These are phyloP conservation scores for Acanthococcus lagerstroemiae DNA, from an alignment of 2,888 invertebrate species.

Conservation along the genomic window DNA sequence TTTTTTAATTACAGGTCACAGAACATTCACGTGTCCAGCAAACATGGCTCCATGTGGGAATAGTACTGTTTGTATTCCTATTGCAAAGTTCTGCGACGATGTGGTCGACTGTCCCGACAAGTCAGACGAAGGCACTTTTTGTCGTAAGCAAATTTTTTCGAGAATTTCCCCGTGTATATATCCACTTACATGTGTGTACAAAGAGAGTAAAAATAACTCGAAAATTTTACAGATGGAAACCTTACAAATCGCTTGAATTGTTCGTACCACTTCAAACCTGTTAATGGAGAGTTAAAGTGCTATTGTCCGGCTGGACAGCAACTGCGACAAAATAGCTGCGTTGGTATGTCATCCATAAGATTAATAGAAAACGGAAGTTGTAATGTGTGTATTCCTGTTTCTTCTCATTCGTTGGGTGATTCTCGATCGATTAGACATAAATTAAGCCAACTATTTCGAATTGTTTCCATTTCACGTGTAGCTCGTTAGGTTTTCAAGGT, in stretches of 20 bases:
- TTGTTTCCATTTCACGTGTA: too few relatives aligned
- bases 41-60: constrained; percentile 59
- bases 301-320: constrained; percentile 61
- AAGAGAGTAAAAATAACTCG: too few relatives aligned
- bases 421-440: too few relatives aligned
- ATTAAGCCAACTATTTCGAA: too few relatives aligned
- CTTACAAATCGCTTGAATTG: constrained; percentile 45
- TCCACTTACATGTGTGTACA: not conserved
- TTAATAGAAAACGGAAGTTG: too few relatives aligned
- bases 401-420: not conserved
- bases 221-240: constrained; percentile 7
- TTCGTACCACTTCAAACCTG: constrained; percentile 58
- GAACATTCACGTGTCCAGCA: constrained; percentile 53
- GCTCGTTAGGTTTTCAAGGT: too few relatives aligned
- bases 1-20: constrained; percentile 45
- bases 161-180: not conserved
- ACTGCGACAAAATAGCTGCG: constrained; percentile 52
- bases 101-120: constrained; percentile 55
- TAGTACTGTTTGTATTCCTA: constrained; percentile 50
- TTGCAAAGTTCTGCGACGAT: constrained; percentile 58
- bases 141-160: constrained; percentile 45
- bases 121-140: constrained; percentile 62
- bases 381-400: too few relatives aligned
- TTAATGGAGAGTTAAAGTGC: constrained; percentile 60
- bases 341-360: constrained; percentile 42